Evolutionary conservation across 1,140 invertebrate species (phyloP).

Genomic region (Drosophila miranda): DNA sequence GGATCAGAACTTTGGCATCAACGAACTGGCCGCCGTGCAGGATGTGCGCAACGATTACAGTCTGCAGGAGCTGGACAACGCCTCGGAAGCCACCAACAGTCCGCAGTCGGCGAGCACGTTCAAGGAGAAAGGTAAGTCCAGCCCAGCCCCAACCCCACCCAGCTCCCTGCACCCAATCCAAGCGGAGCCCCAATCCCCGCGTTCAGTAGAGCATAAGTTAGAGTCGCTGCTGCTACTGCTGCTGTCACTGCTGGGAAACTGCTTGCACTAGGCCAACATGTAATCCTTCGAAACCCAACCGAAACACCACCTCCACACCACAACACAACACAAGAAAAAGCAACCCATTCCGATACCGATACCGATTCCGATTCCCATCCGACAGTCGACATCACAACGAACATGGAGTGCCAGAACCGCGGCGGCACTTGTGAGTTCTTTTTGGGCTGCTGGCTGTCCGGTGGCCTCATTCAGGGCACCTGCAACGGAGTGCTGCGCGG

Average conservation of each 20-base stretch:
- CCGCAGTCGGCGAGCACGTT: slow-evolving; percentile 81
- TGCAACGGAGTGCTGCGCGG: slow-evolving; percentile 92
- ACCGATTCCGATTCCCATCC: slow-evolving; percentile 30
- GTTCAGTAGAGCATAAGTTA: slow-evolving; percentile 63
- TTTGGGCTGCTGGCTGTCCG: slow-evolving; percentile 94
- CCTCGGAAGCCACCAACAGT: slow-evolving; percentile 70
- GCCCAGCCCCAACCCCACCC: not conserved
- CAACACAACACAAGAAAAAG: slow-evolving; percentile 3
- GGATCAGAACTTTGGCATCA: slow-evolving; percentile 84
- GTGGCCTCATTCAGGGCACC: slow-evolving; percentile 92
- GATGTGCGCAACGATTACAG: slow-evolving; percentile 83
- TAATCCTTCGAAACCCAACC: slow-evolving; percentile 48
- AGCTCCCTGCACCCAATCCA: not conserved
- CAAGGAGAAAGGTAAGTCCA: slow-evolving; percentile 84
- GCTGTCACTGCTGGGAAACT: slow-evolving; percentile 64
- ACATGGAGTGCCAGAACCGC: slow-evolving; percentile 84
- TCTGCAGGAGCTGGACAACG: slow-evolving; percentile 83
- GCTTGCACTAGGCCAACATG: slow-evolving; percentile 71
- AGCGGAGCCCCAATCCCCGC: slow-evolving; percentile 12
- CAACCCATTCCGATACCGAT: slow-evolving; percentile 24
- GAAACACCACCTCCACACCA: slow-evolving; percentile 31
- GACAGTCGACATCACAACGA: slow-evolving; percentile 82
- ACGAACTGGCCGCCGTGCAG: slow-evolving; percentile 83
- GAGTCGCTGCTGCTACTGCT: slow-evolving; percentile 43
- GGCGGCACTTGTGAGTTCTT: slow-evolving; percentile 96